Base-by-base conservation (phyloP, 2,888 invertebrate species). In the Pristionchus exspectatus region DNA sequence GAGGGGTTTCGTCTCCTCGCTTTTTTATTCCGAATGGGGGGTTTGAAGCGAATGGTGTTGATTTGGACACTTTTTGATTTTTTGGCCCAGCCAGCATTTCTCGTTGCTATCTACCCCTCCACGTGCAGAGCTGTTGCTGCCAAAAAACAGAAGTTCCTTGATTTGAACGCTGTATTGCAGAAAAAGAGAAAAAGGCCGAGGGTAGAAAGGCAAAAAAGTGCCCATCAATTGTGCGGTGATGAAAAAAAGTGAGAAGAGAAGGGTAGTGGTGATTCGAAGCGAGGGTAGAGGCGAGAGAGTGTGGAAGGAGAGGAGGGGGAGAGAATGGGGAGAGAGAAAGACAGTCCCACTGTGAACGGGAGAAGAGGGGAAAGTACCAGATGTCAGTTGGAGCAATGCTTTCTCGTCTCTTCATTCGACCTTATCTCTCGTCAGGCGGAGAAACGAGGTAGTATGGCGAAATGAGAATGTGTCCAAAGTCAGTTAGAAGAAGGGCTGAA, bases 311-410 rank as follows among this genome's bases (percentile, higher is more conserved):
- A 44, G 44, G 44, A 77, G 44, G 7, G 50, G 24, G 1, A 21
- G 44, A 77, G 77, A 50, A 10, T 12, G 21, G n/a, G 44, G 24
- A 77, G 77, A 44, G 77, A 24, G 24, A 24, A 4, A 44, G 38
- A 21, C 77, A 77, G 38, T 77, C 77, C 38, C 77, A 44, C 44
- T 21, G 77, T 44, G 44, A 44, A 5, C 1, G 38, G 21, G 77
- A 44, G 50, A n/a, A 12, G 72, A 16, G 27, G 66, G 27, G 12
- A 12, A 27, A n/a, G 33, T 72, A 72, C 77, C 77, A 77, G 77
- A 77, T 77, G 77, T 77, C 77, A 74, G 24, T 38, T 14, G 74
- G 38, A 69, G 69, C 44, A 50, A 50, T 50, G 44, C 44, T 50
- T 9, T 44, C 44, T 50, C 44, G 44, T 50, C 44, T 50, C 44